Percentiles rank a stretch among this genome's conserved stretches.
These are phyloP conservation scores for Plecturocebus donacophilus DNA, from an alignment of 2,113 vertebrate species.

Conservation along the genomic window DNA sequence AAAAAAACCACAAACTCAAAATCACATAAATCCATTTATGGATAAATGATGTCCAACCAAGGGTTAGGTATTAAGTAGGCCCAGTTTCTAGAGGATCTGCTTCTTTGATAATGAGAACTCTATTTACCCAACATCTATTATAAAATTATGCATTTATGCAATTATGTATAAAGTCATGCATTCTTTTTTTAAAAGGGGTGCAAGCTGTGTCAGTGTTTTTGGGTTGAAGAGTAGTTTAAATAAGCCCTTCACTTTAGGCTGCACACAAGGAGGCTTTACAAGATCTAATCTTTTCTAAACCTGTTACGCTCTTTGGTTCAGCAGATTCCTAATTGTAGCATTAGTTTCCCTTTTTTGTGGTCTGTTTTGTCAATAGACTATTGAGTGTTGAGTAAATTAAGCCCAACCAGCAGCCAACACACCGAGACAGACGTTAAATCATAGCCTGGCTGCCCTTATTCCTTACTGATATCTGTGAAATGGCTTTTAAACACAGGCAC, in stretches of 20 bases:
- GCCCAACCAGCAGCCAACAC: conserved; percentile 57
- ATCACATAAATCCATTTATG: not conserved
- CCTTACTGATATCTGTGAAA: conserved; percentile 65
- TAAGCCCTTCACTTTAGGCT: conserved; percentile 60
- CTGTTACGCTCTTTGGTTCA: conserved; percentile 61
- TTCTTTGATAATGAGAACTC: not conserved
- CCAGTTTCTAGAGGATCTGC: not conserved
- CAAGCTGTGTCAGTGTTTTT: not conserved
- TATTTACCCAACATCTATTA: conserved; percentile 55
- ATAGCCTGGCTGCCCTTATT: conserved; percentile 55
- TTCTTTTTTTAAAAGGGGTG: conserved; percentile 35
- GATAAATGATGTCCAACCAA: not conserved
- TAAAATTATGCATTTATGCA: not conserved
- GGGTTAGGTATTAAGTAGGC: not conserved
- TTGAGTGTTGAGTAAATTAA: conserved; percentile 71
- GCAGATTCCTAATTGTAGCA: conserved; percentile 73
- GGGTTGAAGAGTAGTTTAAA: conserved; percentile 52
- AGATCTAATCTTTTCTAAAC: conserved; percentile 79
- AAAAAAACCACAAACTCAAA: not conserved
- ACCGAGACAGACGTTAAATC: conserved; percentile 67
- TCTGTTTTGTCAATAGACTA: conserved; percentile 74
- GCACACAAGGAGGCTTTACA: conserved; percentile 45
- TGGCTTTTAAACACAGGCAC: conserved; percentile 37
- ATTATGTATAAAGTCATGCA: not conserved
- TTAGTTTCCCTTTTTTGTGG: conserved; percentile 68